Evolutionary conservation across 2,797 vertebrate genomes (phyloP).

Genomic region (Pseudochromis fuscus): DNA sequence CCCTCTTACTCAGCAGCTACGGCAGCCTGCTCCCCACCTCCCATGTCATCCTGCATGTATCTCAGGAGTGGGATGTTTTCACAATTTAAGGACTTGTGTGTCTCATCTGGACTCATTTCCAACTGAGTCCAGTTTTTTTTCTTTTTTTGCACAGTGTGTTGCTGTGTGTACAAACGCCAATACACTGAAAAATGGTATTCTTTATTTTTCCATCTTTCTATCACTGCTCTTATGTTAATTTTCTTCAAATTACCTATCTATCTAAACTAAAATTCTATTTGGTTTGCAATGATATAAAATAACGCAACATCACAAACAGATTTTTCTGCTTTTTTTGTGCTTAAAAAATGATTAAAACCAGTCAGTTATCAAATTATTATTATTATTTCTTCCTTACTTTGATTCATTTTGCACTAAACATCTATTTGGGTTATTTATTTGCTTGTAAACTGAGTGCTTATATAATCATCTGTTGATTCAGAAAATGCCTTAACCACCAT

Average conservation of each 20-base stretch:
- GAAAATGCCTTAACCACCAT: neutral
- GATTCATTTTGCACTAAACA: conserved; percentile 2
- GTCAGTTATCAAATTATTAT: neutral
- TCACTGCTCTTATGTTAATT: too few relatives aligned
- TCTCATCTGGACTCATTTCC: conserved; percentile 9
- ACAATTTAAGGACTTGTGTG: conserved; percentile 27
- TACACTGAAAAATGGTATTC: neutral
- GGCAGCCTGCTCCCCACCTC: conserved; percentile 44
- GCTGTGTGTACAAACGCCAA: neutral
- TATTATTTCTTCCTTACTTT: neutral
- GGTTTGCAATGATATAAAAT: neutral
- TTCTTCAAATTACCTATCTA: neutral
- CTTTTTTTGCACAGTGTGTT: neutral
- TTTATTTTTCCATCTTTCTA: neutral
- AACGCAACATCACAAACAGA: neutral
- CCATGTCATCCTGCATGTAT: conserved; percentile 33
- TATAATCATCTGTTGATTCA: neutral
- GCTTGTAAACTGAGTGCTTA: neutral
- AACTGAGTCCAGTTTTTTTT: neutral
- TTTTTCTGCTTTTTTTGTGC: neutral
- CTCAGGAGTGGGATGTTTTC: conserved; percentile 25
- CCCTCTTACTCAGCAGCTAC: conserved; percentile 84
- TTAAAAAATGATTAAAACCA: neutral
- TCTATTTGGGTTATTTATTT: neutral
- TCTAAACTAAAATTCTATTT: neutral